A percentile compares a stretch with the other conserved stretches of the same genome.
Conservation (phyloP, 2,113 vertebrate species). For the Meleagris gallopavo region DNA sequence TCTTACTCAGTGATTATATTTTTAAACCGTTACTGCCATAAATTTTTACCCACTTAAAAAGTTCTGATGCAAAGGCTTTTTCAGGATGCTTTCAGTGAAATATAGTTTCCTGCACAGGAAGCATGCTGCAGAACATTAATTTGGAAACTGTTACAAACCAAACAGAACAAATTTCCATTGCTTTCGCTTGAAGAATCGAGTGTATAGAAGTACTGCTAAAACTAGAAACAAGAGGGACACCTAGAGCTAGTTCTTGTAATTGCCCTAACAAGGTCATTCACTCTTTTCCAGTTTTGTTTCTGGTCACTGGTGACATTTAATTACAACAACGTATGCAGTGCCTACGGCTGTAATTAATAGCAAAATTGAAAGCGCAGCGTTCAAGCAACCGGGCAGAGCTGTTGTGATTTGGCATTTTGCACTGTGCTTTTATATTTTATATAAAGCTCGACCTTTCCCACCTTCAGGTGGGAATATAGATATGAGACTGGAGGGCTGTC, state of each 20-base stretch:
- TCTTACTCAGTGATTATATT: background rate
- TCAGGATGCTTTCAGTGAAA: slow-evolving; percentile 11
- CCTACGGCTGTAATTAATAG: background rate
- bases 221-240: slow-evolving; percentile 35
- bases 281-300: background rate
- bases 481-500: background rate
- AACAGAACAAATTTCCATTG: background rate
- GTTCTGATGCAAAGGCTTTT: background rate
- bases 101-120: background rate
- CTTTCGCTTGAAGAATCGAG: background rate
- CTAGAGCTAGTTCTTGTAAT: slow-evolving; percentile 9
- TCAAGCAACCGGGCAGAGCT: background rate
- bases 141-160: background rate
- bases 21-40: background rate
- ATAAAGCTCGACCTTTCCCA: fast-evolving
- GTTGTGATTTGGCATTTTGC: fast-evolving
- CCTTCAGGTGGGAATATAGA: background rate
- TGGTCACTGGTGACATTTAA: background rate
- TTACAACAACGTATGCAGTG: fast-evolving
- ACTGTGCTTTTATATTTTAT: fast-evolving
- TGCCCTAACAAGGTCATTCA: background rate
- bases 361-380: fast-evolving
- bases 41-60: background rate
- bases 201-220: fast-evolving
- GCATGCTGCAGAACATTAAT: background rate